Evolutionary conservation across 1,140 invertebrate genomes (phyloP).

Genomic region (Papilio aristodemus): DNA sequence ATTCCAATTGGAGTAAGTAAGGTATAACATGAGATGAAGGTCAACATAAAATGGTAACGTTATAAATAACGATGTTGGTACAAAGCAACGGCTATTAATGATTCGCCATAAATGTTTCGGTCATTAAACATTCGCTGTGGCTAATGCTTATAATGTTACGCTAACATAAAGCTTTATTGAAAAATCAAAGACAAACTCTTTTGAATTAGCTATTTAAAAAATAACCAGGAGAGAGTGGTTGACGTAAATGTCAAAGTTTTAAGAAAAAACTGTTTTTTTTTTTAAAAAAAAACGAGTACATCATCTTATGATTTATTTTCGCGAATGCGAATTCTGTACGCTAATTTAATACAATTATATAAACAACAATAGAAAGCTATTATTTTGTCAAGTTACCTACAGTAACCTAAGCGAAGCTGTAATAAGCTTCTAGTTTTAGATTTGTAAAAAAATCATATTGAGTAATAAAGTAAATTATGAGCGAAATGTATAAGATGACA

Average conservation of each 20-base stretch:
- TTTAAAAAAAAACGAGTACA: too few relatives aligned
- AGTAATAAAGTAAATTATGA: neutral
- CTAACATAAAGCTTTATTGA: neutral
- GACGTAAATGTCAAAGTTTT: too few relatives aligned
- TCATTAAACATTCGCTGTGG: slow-evolving; percentile 5
- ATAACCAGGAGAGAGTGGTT: too few relatives aligned
- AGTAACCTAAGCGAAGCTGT: too few relatives aligned
- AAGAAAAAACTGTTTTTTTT: too few relatives aligned
- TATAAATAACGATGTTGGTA: slow-evolving; percentile 18
- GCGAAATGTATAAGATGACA: slow-evolving; percentile 24
- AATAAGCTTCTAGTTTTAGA: too few relatives aligned
- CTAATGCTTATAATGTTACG: neutral
- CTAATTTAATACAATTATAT: too few relatives aligned
- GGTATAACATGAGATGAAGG: neutral
- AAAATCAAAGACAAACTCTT: neutral
- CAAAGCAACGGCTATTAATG: slow-evolving; percentile 6
- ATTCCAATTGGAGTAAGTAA: neutral
- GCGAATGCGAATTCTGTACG: too few relatives aligned
- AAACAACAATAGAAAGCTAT: too few relatives aligned
- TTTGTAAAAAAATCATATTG: neutral
- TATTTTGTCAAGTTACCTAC: too few relatives aligned
- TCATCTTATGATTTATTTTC: too few relatives aligned
- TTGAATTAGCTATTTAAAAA: neutral
- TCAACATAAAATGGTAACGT: slow-evolving; percentile 12
- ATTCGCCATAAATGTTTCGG: slow-evolving; percentile 20